These are phyloP conservation scores for Nemotelus nigrinus DNA, from an alignment of 2,888 invertebrate genomes.

Conservation along the genomic window DNA sequence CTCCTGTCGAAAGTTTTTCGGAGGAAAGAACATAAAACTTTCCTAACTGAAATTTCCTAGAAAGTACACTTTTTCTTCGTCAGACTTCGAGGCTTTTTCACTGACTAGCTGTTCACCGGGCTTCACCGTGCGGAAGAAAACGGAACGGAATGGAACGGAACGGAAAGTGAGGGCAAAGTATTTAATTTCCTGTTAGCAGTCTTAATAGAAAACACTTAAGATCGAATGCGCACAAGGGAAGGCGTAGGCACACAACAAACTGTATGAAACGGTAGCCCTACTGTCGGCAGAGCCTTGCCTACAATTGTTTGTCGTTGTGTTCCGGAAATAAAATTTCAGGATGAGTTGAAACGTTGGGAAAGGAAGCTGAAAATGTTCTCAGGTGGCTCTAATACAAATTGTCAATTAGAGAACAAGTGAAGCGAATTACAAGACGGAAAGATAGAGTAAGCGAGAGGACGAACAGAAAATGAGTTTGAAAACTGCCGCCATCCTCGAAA, in stretches of 20 bases:
- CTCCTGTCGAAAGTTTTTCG: slow-evolving; percentile 1
- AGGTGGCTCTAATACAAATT: slow-evolving; percentile 44
- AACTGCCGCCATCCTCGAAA: background rate
- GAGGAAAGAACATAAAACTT: slow-evolving; percentile 28
- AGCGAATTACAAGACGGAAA: background rate
- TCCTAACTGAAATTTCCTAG: slow-evolving; percentile 5
- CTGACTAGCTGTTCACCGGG: background rate
- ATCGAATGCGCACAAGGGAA: slow-evolving; percentile 16
- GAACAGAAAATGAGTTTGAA: slow-evolving; percentile 18
- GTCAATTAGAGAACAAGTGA: slow-evolving; percentile 36
- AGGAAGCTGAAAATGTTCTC: slow-evolving; percentile 33
- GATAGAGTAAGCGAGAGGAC: too few species aligned
- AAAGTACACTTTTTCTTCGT: background rate
- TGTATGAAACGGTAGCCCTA: background rate
- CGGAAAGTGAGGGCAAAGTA: slow-evolving; percentile 23
- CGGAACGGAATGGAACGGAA: background rate
- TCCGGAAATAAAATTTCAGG: background rate
- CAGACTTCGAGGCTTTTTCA: too few species aligned
- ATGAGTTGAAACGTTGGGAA: background rate
- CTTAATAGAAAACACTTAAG: slow-evolving; percentile 30
- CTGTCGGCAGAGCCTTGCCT: background rate
- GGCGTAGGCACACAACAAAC: background rate
- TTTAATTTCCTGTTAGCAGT: slow-evolving; percentile 44
- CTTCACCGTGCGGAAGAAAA: background rate
- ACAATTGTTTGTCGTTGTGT: background rate